These are phyloP conservation scores for Montipora cactus DNA, from an alignment of 64 coral and sea anemone genomes.

Conservation along the genomic window DNA sequence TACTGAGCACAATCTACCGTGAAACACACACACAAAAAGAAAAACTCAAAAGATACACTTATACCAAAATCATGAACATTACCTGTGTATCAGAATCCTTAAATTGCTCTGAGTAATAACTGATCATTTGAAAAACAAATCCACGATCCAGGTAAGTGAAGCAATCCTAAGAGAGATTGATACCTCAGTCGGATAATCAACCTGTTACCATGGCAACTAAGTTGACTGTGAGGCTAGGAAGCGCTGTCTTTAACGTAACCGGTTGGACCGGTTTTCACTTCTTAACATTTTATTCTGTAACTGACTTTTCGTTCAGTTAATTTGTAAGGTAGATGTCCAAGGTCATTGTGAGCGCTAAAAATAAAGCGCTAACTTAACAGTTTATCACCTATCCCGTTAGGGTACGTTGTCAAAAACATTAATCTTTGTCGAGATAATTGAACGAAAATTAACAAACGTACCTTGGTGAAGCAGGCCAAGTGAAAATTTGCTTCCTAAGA, in stretches of 20 bases:
- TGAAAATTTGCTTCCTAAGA: slow-evolving; percentile 91
- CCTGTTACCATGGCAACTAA: background rate
- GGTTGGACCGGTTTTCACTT: too few relatives aligned
- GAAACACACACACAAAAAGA: too few relatives aligned
- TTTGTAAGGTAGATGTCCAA: too few relatives aligned
- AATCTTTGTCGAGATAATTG: background rate
- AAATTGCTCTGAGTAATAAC: slow-evolving; percentile 96
- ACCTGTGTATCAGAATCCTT: slow-evolving; percentile 98
- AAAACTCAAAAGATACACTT: background rate
- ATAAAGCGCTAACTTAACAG: too few relatives aligned
- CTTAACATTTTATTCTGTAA: too few relatives aligned
- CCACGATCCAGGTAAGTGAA: slow-evolving; percentile 99
- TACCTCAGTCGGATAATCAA: background rate
- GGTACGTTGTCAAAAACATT: too few relatives aligned
- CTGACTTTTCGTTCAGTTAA: too few relatives aligned
- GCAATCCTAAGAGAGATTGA: slow-evolving; percentile 72
- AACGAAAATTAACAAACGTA: slow-evolving; percentile 21
- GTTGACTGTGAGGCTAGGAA: too few relatives aligned
- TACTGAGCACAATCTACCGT: too few relatives aligned
- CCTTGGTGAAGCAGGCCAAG: slow-evolving; percentile 95
- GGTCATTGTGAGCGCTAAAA: too few relatives aligned
- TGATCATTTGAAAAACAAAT: slow-evolving; percentile 99
- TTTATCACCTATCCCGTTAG: too few relatives aligned
- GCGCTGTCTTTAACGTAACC: background rate
- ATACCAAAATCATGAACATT: background rate